These are phyloP conservation scores for Steinernema scapterisci DNA, from an alignment of 2,888 invertebrate species.

Conservation along the genomic window DNA sequence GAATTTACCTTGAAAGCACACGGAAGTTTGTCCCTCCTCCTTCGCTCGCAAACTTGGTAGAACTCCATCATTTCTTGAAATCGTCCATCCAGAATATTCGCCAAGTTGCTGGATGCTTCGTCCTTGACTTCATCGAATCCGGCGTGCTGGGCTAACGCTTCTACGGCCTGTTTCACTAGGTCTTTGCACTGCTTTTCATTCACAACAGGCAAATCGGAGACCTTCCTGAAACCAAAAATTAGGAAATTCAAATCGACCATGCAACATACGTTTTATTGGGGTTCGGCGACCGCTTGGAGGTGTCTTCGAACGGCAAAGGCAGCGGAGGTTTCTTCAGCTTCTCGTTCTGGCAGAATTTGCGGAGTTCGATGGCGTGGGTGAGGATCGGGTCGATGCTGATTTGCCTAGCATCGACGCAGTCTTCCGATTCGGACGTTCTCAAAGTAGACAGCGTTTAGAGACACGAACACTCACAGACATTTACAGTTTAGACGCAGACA, in stretches of 20 bases:
- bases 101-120: background rate
- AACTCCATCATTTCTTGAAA: conserved; percentile 11
- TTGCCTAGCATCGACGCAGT: background rate
- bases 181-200: background rate
- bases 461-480: background rate
- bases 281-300: background rate
- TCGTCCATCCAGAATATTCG: background rate
- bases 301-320: background rate
- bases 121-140: background rate
- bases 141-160: background rate
- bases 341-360: background rate
- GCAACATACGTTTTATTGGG: background rate
- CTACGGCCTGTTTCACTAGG: background rate
- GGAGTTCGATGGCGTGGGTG: background rate
- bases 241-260: background rate
- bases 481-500: no score
- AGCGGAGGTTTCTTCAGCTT: background rate
- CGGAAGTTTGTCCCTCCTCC: background rate
- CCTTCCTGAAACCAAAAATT: background rate
- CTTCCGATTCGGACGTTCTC: background rate
- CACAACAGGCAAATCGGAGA: background rate
- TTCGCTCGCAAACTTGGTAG: background rate
- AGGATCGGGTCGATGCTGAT: conserved; percentile 13
- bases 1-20: conserved; percentile 2
- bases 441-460: background rate